Conservation (phyloP, 2,888 invertebrate species). For the Zaprionus bogoriensis region DNA sequence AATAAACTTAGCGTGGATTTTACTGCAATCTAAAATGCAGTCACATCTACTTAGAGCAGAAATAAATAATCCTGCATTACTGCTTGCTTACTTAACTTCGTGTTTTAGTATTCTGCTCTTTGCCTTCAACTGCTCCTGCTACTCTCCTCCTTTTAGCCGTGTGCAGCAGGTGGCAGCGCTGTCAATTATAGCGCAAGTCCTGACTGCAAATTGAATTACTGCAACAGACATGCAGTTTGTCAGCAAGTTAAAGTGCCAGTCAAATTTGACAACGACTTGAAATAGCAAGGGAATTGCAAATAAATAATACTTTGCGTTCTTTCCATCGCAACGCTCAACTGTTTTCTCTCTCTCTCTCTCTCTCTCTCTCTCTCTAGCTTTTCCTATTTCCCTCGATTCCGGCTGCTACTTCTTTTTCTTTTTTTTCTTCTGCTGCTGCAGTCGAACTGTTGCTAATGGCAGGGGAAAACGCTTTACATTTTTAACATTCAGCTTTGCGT, state of each 20-base stretch:
- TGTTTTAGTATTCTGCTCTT: too few species aligned
- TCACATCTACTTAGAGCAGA: too few species aligned
- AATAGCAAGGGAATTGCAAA: neutral
- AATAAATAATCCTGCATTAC: too few species aligned
- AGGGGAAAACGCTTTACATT: slow-evolving; percentile 14
- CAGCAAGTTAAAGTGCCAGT: neutral
- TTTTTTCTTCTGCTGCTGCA: neutral
- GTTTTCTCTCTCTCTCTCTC: neutral
- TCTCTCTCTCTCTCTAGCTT: neutral
- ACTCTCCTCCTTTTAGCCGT: too few species aligned
- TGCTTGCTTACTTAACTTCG: too few species aligned
- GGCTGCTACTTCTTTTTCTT: neutral
- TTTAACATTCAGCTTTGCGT: slow-evolving; percentile 17
- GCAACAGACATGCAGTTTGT: neutral
- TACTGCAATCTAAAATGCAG: too few species aligned
- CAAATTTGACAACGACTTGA: neutral
- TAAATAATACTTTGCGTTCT: neutral
- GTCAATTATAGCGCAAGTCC: neutral
- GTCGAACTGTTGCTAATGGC: neutral
- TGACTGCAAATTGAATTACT: neutral
- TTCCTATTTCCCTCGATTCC: neutral
- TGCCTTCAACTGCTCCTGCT: too few species aligned
- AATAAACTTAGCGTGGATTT: too few species aligned
- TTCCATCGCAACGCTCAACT: too few species aligned
- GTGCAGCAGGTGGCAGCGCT: too few species aligned